Evolutionary conservation across 2,113 vertebrate species (phyloP), one percentile per base, ranked within the genome.

Genomic region (Gavialis gangeticus): DNA sequence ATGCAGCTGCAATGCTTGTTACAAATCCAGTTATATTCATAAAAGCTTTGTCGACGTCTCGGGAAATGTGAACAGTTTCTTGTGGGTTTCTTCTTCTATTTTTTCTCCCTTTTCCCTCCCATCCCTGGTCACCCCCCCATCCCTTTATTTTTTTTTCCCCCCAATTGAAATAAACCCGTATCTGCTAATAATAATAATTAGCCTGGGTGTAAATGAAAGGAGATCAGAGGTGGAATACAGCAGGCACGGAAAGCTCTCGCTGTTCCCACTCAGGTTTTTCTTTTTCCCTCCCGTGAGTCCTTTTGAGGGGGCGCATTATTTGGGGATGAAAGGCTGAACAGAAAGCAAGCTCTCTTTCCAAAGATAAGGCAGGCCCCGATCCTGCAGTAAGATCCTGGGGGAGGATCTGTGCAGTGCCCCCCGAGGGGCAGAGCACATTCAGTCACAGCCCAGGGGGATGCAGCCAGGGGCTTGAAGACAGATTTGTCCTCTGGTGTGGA

Each of bases 1-100:
- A 97, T 98, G 99, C 98, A 97, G 98, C 98, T 98, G 99, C 98
- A 99, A 97, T 98, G 99, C 98, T 97, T 99, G 98, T 99, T 99
- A 98, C 97, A 98, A 98, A 99, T 98, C 98, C 98, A 98, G 98
- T 99, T 99, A 99, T 98, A 98, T 98, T 99, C 98, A 99, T 98
- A 99, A 99, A 99, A 99, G 98, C 98, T 98, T 98, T 98, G 98
- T 98, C 98, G 98, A 97, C 98, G 98, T 98, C 98, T 98, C 97
- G 98, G 98, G 98, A 99, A 98, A 98, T 98, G 98, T 88, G 97
- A 98, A 95, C 94, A 96, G 93, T 95, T 98, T 98, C 98, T 93
- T 92, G 54, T 54, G 93, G 58, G 60, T 85, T 96, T 81, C 92
- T 93, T 84, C 89, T 89, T 71, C 69, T 58, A 14, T 71, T 55